Evolutionary conservation across 2,888 invertebrate genomes (phyloP).

Genomic region (Polydrusus pterygomalis): DNA sequence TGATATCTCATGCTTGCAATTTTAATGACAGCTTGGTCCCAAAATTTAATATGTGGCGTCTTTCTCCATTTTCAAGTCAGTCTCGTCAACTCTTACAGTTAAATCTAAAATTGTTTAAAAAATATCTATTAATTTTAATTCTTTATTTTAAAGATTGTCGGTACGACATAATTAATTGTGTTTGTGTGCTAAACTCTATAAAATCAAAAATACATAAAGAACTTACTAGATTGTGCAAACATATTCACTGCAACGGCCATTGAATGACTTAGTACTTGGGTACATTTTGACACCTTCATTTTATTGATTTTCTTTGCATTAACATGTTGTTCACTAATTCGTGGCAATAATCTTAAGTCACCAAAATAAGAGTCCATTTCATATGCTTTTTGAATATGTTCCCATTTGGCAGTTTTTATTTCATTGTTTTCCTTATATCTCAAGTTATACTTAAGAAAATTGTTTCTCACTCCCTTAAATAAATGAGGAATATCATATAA

Average conservation of each 20-base stretch:
- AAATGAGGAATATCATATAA: slow-evolving; percentile 32
- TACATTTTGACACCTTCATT: slow-evolving; percentile 14
- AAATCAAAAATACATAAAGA: neutral
- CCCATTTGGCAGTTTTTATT: slow-evolving; percentile 36
- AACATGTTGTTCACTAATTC: slow-evolving; percentile 11
- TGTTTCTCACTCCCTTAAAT: slow-evolving; percentile 32
- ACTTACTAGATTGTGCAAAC: neutral
- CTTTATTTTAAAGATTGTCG: too few relatives aligned
- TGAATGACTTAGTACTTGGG: slow-evolving; percentile 4
- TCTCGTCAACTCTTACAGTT: too few relatives aligned
- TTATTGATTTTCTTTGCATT: slow-evolving; percentile 17
- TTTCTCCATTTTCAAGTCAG: too few relatives aligned
- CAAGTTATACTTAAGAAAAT: slow-evolving; percentile 30
- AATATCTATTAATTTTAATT: too few relatives aligned
- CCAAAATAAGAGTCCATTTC: slow-evolving; percentile 25
- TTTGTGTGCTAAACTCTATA: too few relatives aligned
- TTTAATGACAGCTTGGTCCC: too few relatives aligned
- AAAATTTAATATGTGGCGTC: too few relatives aligned
- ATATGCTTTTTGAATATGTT: slow-evolving; percentile 42
- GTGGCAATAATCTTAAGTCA: neutral
- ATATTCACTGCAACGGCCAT: slow-evolving; percentile 16
- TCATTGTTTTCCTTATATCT: neutral
- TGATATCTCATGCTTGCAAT: too few relatives aligned
- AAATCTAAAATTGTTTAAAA: too few relatives aligned
- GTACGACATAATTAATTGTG: too few relatives aligned